A percentile compares a stretch with the other conserved stretches of the same genome.
Conservation (phyloP, 2,888 invertebrate genomes). For the Bibio marci region DNA sequence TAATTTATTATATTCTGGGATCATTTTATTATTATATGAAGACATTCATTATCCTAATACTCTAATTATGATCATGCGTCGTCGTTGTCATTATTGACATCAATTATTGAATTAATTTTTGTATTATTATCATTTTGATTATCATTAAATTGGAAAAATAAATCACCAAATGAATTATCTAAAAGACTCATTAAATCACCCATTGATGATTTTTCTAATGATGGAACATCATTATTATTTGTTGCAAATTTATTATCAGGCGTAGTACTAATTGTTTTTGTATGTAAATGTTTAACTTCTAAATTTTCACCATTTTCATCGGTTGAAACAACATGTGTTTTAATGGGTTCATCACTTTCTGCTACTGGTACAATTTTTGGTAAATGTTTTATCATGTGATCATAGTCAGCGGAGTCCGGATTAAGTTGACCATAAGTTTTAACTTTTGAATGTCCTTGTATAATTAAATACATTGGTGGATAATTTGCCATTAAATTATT, state of each 20-base stretch:
- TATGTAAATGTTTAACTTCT: conserved; percentile 27
- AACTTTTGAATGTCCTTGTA: conserved; percentile 72
- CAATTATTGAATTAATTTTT: too few species aligned
- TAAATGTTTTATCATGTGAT: conserved; percentile 20
- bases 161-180: conserved; percentile 20
- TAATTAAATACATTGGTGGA: conserved; percentile 59
- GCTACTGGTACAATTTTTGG: conserved; percentile 27
- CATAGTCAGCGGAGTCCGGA: conserved; percentile 19
- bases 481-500: conserved; percentile 16
- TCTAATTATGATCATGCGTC: too few species aligned
- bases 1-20: too few species aligned
- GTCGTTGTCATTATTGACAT: too few species aligned
- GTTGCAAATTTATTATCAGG: conserved; percentile 5
- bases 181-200: conserved; percentile 23
- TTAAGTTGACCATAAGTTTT: conserved; percentile 60
- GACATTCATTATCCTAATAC: too few species aligned
- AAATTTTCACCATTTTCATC: conserved; percentile 15
- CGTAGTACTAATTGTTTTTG: conserved; percentile 12
- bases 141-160: conserved; percentile 8
- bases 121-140: background rate
- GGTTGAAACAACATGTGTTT: conserved; percentile 16
- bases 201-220: conserved; percentile 13
- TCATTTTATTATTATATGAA: too few species aligned
- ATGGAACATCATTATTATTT: conserved; percentile 5
- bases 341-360: conserved; percentile 22